These are phyloP conservation scores for Turnix velox DNA, from an alignment of 2,113 vertebrate genomes.

Conservation along the genomic window DNA sequence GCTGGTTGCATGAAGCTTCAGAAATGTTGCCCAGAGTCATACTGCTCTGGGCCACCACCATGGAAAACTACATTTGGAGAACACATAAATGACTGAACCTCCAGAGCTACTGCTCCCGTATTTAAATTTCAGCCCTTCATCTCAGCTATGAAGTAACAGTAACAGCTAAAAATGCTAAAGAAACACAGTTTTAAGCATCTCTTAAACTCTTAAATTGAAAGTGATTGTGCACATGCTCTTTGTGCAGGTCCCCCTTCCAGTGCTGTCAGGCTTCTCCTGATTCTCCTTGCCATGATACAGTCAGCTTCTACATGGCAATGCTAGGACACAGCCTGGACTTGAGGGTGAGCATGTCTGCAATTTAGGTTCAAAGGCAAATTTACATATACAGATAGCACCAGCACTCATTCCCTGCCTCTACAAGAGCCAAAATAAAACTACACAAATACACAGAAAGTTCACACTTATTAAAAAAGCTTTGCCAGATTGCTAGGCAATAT, in stretches of 20 bases:
- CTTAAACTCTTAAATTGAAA: background rate
- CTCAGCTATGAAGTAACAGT: background rate
- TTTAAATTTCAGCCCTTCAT: background rate
- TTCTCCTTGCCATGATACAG: background rate
- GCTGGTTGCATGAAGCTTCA: background rate
- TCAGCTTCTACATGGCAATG: background rate
- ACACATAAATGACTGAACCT: background rate
- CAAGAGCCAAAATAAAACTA: background rate
- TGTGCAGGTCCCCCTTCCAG: background rate
- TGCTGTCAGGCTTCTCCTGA: background rate
- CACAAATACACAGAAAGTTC: background rate
- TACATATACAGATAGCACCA: background rate
- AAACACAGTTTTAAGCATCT: background rate
- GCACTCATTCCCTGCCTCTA: background rate
- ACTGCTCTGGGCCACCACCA: no score
- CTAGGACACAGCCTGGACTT: background rate
- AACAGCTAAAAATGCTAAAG: background rate
- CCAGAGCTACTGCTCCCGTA: background rate
- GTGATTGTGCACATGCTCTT: background rate
- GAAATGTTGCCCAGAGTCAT: background rate
- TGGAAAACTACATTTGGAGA: no score
- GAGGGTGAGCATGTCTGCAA: background rate
- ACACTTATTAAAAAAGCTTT: background rate
- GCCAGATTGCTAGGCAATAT: fast-evolving
- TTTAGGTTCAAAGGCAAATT: background rate